Evolutionary conservation across 2,797 vertebrate species (phyloP), one percentile per base, ranked within the genome.

Genomic region (Amblyraja radiata): DNA sequence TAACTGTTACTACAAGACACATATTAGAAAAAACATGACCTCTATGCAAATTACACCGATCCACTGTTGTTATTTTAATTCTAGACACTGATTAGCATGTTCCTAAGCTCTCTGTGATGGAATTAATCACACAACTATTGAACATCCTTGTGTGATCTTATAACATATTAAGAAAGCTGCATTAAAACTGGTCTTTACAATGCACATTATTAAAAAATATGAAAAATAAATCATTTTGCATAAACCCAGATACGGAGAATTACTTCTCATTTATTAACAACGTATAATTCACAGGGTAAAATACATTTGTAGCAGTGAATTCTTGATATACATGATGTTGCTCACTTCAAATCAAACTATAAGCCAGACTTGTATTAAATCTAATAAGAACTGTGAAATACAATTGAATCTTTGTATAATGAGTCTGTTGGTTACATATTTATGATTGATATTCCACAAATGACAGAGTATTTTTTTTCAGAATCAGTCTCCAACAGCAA

Each of bases 21-120:
- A 74, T 95, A 97, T 97, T 98, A 97, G 97, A 96, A 95, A 92
- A 97, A 98, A 97, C 96, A 98, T 96, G 97, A 98, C 97, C 97
- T 96, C 97, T 97, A 94, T 97, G 96, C 94, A 98, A 97, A 98
- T 97, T 93, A 95, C 95, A 94, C 81, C 96, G 94, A 95, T 94
- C 95, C 94, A 94, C 95, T 96, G 96, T 96, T 95, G 95, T 96
- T 96, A 96, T 96, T 96, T 96, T 97, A 96, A 95, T 95, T 96
- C 94, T 95, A 93, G 93, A 93, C 93, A 94, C 94, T 94, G 93
- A 95, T 94, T 95, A 96, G 94, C 92, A 96, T 94, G 93, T 97
- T 96, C 95, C 94, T 10, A 96, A 96, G 90, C 96, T 96, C 95
- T 95, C 94, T 95, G 93, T 94, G 94, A 94, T 94, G 95, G 95